A percentile compares a stretch with the other conserved stretches of the same genome.
phyloP scores from a whole-genome alignment of 2,797 vertebrate species.

The Adelosebastes latens region DNA sequence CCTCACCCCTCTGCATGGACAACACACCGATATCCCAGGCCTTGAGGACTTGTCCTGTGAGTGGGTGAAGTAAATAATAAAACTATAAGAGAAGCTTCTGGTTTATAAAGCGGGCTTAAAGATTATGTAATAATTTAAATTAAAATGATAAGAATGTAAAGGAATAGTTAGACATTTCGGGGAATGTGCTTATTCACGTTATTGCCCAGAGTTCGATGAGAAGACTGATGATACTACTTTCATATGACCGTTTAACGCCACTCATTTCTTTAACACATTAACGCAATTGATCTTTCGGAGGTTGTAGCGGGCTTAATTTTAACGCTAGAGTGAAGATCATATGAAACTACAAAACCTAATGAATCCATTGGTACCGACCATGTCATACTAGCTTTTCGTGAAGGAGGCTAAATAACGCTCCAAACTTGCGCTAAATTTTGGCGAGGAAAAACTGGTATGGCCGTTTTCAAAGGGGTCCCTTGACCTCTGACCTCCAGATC shows the following conservation, averaged over 20 bases:
- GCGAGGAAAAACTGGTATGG: no score
- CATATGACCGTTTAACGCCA: neutral
- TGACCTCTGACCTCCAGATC: fast-evolving
- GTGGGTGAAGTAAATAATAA: constrained; percentile 20
- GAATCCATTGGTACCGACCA: no score
- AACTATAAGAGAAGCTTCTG: neutral
- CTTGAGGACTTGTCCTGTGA: constrained; percentile 93
- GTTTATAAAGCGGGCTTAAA: neutral
- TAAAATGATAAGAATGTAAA: neutral
- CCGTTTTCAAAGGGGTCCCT: no score
- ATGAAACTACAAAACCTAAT: no score
- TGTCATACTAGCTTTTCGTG: no score
- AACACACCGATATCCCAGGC: constrained; percentile 93
- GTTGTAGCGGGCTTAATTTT: no score
- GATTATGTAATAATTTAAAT: neutral
- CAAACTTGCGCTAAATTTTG: no score
- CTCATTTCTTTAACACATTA: no score
- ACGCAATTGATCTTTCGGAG: no score
- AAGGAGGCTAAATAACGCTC: no score
- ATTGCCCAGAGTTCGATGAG: neutral
- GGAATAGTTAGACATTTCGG: neutral
- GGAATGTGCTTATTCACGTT: neutral
- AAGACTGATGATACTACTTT: neutral
- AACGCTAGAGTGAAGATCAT: no score
- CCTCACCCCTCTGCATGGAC: constrained; percentile 94